These are phyloP conservation scores for Exephanes ischioxanthus DNA, from an alignment of 2,888 invertebrate species.

Conservation along the genomic window DNA sequence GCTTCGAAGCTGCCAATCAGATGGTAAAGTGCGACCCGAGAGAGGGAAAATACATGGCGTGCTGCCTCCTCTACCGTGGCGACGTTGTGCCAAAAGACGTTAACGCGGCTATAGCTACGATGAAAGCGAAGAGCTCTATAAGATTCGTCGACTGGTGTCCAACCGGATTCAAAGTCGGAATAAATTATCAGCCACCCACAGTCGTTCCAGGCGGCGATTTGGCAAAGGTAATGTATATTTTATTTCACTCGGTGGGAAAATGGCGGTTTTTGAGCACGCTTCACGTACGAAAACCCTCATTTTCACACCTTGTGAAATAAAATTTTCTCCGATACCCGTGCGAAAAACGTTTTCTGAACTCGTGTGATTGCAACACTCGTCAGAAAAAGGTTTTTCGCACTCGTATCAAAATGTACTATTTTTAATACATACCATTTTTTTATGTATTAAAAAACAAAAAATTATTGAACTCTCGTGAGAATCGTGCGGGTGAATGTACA, in stretches of 20 bases:
- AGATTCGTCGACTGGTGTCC: conserved; percentile 98
- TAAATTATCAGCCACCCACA: conserved; percentile 85
- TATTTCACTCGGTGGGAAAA: background rate
- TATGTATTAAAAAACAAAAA: too few relatives aligned
- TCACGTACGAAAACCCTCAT: too few relatives aligned
- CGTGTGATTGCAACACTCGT: too few relatives aligned
- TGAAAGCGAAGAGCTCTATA: conserved; percentile 91
- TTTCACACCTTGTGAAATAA: too few relatives aligned
- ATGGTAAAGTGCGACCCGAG: conserved; percentile 96
- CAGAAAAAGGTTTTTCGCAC: too few relatives aligned
- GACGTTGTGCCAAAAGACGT: conserved; percentile 97
- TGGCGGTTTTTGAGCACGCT: background rate
- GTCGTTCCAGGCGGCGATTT: conserved; percentile 82
- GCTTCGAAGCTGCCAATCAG: conserved; percentile 96
- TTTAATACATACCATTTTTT: background rate
- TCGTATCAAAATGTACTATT: too few relatives aligned
- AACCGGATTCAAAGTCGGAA: conserved; percentile 94
- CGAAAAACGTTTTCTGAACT: too few relatives aligned
- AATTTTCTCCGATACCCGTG: too few relatives aligned
- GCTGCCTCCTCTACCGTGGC: conserved; percentile 94
- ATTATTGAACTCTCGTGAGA: background rate
- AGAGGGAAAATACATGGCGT: conserved; percentile 95
- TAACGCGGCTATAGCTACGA: conserved; percentile 92
- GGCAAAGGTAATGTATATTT: conserved; percentile 76
- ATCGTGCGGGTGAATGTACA: background rate